These are phyloP conservation scores for Phlogophora meticulosa DNA, from an alignment of 2,888 invertebrate genomes.

Conservation along the genomic window DNA sequence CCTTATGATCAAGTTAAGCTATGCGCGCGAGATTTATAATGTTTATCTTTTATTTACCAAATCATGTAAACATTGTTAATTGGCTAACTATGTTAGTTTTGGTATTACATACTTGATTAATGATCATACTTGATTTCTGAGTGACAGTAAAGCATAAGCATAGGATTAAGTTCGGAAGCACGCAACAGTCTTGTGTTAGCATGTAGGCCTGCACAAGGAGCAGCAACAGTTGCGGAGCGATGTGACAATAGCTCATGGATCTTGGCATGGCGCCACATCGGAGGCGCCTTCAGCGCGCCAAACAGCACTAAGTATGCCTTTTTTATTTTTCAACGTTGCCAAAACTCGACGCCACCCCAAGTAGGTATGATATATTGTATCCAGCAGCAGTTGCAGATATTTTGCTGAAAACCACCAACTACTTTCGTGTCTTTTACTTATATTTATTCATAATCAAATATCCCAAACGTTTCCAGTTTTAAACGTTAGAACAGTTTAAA, in stretches of 20 bases:
- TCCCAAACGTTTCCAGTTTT: not conserved
- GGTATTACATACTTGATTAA: slow-evolving; percentile 18
- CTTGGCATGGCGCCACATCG: slow-evolving; percentile 61
- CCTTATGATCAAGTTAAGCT: slow-evolving; percentile 65
- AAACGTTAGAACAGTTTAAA: not conserved
- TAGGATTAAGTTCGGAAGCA: slow-evolving; percentile 44
- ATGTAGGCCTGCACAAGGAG: slow-evolving; percentile 43
- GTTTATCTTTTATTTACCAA: slow-evolving; percentile 18
- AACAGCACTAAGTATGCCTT: slow-evolving; percentile 38
- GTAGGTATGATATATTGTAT: slow-evolving; percentile 10
- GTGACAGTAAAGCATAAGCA: slow-evolving; percentile 45
- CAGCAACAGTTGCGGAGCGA: slow-evolving; percentile 64
- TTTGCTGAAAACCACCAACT: not conserved
- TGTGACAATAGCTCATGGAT: slow-evolving; percentile 55
- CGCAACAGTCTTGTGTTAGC: slow-evolving; percentile 50
- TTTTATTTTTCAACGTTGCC: slow-evolving; percentile 39
- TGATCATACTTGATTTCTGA: slow-evolving; percentile 19
- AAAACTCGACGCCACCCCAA: slow-evolving; percentile 25
- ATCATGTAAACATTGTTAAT: slow-evolving; percentile 27
- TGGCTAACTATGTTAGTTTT: too few relatives aligned
- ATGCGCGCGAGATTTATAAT: slow-evolving; percentile 76
- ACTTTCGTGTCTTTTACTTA: not conserved
- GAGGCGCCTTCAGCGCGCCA: slow-evolving; percentile 44
- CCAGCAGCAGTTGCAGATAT: slow-evolving; percentile 3
- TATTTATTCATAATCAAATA: not conserved